Conservation (phyloP, 2,113 vertebrate species). For the Poecile atricapillus region DNA sequence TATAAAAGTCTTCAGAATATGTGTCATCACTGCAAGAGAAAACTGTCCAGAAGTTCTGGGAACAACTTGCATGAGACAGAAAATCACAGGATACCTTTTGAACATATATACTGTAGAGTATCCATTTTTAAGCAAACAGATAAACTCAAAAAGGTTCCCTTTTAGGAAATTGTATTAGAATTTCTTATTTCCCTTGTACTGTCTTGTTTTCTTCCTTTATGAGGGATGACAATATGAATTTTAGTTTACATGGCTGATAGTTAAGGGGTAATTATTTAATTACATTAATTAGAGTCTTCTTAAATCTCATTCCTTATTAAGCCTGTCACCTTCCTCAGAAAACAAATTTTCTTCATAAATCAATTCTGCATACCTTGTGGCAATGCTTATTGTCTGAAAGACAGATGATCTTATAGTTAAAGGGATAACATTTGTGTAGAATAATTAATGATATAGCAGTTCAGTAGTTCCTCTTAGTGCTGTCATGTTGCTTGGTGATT, state of each 20-base stretch:
- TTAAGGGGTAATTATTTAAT: neutral
- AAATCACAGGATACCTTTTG: neutral
- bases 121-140: neutral
- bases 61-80: neutral
- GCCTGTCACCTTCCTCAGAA: neutral
- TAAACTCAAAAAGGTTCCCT: neutral
- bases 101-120: neutral
- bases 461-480: neutral
- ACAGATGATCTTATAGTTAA: constrained; percentile 1
- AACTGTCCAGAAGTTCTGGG: neutral
- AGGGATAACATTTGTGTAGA: neutral
- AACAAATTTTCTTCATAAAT: constrained; percentile 11
- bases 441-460: constrained; percentile 13
- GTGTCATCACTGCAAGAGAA: neutral
- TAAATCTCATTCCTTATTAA: neutral
- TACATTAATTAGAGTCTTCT: neutral
- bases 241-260: neutral
- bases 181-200: neutral
- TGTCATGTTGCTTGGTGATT: constrained; percentile 1
- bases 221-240: neutral
- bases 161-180: neutral
- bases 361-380: neutral
- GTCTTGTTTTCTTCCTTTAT: neutral
- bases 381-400: neutral
- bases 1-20: neutral